These are phyloP conservation scores for Sinocyclocheilus grahami DNA, from an alignment of 2,113 vertebrate genomes.

Conservation along the genomic window DNA sequence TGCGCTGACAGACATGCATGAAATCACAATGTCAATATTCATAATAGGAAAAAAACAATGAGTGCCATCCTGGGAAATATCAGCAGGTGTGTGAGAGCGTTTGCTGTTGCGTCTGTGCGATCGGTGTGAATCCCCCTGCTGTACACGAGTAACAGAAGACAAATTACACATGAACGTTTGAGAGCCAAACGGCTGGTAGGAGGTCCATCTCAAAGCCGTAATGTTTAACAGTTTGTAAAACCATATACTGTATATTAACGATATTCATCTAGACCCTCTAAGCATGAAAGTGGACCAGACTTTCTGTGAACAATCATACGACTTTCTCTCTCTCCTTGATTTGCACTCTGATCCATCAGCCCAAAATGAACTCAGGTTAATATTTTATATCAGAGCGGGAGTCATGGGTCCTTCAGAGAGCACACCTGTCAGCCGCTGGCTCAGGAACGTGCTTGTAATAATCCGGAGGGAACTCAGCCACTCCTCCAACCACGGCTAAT, in stretches of 20 bases:
- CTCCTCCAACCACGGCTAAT: not conserved
- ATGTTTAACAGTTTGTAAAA: slow-evolving; percentile 3
- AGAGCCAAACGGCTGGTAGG: not conserved
- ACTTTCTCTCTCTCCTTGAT: not conserved
- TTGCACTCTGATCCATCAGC: not conserved
- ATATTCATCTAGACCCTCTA: not conserved
- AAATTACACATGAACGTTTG: slow-evolving; percentile 12
- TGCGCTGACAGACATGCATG: slow-evolving; percentile 16
- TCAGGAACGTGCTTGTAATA: not conserved
- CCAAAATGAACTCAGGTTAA: slow-evolving; percentile 20
- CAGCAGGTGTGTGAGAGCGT: not conserved
- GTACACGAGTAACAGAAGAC: not conserved
- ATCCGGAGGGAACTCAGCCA: not conserved
- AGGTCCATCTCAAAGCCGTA: not conserved
- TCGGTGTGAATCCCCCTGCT: not conserved
- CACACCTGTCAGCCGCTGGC: not conserved
- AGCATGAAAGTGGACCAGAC: not conserved
- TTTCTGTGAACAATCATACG: not conserved
- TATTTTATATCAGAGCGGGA: slow-evolving; percentile 9
- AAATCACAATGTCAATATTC: slow-evolving; percentile 39
- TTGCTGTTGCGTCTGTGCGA: not conserved
- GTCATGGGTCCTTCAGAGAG: slow-evolving; percentile 22
- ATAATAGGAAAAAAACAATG: slow-evolving; percentile 25
- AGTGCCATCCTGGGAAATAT: slow-evolving; percentile 3
- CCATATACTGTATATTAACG: not conserved